A percentile compares a stretch with the other conserved stretches of the same genome.
Evolutionary conservation across 2,113 vertebrate genomes (phyloP).

Genomic region (Sclerurus mexicanus): DNA sequence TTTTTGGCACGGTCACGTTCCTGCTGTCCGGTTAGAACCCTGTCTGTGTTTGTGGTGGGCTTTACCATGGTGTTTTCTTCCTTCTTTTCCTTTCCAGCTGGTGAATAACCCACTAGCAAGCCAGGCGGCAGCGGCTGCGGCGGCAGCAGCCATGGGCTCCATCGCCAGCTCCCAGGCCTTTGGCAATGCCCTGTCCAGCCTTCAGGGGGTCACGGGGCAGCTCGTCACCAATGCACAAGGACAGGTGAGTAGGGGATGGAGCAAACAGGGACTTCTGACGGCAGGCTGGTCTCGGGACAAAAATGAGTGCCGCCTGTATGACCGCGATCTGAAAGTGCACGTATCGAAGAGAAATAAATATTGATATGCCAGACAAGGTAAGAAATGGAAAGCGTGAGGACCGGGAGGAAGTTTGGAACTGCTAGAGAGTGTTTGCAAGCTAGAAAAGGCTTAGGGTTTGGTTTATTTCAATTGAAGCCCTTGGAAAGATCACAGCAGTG

Average conservation of each 20-base stretch:
- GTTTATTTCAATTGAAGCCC: background rate
- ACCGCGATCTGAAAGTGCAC: constrained; percentile 64
- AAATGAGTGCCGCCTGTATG: constrained; percentile 70
- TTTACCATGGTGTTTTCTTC: constrained; percentile 59
- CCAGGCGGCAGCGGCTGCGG: constrained; percentile 90
- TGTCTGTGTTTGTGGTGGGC: background rate
- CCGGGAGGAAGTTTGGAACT: background rate
- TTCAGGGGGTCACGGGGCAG: constrained; percentile 95
- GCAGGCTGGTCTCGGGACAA: constrained; percentile 68
- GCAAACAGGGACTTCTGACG: constrained; percentile 67
- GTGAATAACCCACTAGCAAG: constrained; percentile 93
- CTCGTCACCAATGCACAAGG: constrained; percentile 99
- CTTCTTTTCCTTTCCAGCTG: constrained; percentile 76
- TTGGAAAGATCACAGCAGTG: background rate
- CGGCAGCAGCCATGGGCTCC: constrained; percentile 91
- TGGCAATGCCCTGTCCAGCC: constrained; percentile 90
- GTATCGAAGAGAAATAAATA: constrained; percentile 65
- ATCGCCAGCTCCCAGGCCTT: constrained; percentile 94
- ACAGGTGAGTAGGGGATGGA: constrained; percentile 88
- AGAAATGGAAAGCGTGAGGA: constrained; percentile 48
- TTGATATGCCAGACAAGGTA: constrained; percentile 64
- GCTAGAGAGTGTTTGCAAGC: background rate
- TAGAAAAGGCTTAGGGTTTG: background rate
- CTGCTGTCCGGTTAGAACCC: background rate
- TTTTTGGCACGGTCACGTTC: too few relatives aligned